Percentiles rank a stretch among this genome's conserved stretches.
These are phyloP conservation scores for Auanema freiburgensis DNA, from an alignment of 2,888 invertebrate species.

Conservation along the genomic window DNA sequence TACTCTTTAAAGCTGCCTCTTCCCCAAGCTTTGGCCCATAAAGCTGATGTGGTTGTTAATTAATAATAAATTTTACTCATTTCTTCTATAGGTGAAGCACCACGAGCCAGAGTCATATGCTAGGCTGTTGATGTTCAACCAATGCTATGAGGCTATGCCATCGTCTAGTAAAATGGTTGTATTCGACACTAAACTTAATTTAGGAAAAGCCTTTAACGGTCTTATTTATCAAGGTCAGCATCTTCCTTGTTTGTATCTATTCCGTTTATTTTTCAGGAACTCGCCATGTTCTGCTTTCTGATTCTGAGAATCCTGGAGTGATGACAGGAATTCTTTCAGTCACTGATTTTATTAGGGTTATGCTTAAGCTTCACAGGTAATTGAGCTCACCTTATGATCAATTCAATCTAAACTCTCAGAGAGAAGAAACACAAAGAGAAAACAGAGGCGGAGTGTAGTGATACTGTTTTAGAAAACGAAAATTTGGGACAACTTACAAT, in stretches of 20 bases:
- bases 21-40: too few relatives aligned
- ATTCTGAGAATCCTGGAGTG: conserved; percentile 28
- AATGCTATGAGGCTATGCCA: conserved; percentile 98
- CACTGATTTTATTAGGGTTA: conserved; percentile 97
- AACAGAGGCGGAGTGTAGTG: neutral
- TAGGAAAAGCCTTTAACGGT: conserved; percentile 97
- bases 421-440: conserved; percentile 25
- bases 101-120: conserved; percentile 29
- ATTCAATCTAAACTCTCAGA: conserved; percentile 16
- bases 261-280: conserved; percentile 30
- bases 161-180: conserved; percentile 97
- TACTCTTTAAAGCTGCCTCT: too few relatives aligned
- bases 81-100: conserved; percentile 14
- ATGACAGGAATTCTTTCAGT: conserved; percentile 84
- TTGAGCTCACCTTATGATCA: neutral
- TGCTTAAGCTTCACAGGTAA: conserved; percentile 67
- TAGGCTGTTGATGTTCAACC: conserved; percentile 93
- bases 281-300: conserved; percentile 49
- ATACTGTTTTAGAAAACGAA: conserved; percentile 38
- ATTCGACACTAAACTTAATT: conserved; percentile 93
- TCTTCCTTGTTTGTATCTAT: conserved; percentile 1
- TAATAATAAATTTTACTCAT: neutral
- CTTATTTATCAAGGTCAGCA: conserved; percentile 81
- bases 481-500: conserved; percentile 47
- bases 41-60: too few relatives aligned